Conservation (phyloP, 2,888 invertebrate genomes). For the Boloria euphrosyne region DNA sequence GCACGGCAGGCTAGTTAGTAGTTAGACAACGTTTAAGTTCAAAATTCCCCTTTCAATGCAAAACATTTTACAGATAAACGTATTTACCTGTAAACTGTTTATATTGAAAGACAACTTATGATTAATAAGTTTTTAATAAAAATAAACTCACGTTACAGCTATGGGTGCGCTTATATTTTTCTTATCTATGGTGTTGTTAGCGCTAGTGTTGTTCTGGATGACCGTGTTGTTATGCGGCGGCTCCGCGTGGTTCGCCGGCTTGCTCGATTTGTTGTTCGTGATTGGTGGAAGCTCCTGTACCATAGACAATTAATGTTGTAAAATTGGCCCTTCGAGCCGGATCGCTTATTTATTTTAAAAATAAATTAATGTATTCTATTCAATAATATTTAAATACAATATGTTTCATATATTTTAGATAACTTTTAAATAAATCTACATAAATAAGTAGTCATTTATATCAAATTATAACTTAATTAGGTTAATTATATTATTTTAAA, state of each 20-base stretch:
- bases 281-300: slow-evolving; percentile 76
- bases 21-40: too few species aligned
- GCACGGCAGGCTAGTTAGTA: too few species aligned
- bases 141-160: slow-evolving; percentile 72
- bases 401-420: neutral
- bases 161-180: slow-evolving; percentile 78
- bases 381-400: neutral
- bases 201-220: slow-evolving; percentile 55
- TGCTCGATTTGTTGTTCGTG: slow-evolving; percentile 65
- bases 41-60: too few species aligned
- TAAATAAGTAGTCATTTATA: slow-evolving; percentile 18
- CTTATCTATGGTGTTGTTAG: slow-evolving; percentile 75
- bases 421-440: slow-evolving; percentile 4
- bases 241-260: slow-evolving; percentile 57
- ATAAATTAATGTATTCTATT: slow-evolving; percentile 5
- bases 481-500: slow-evolving; percentile 45
- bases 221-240: slow-evolving; percentile 49
- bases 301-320: slow-evolving; percentile 28
- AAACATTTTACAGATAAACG: too few species aligned
- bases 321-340: slow-evolving; percentile 16
- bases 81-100: too few species aligned
- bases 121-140: slow-evolving; percentile 1
- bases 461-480: slow-evolving; percentile 33
- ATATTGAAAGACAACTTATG: too few species aligned
- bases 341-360: slow-evolving; percentile 15